Evolutionary conservation across 1,140 invertebrate genomes (phyloP), one percentile per base, ranked within the genome.

Genomic region (Stegodyphus mimosarum): DNA sequence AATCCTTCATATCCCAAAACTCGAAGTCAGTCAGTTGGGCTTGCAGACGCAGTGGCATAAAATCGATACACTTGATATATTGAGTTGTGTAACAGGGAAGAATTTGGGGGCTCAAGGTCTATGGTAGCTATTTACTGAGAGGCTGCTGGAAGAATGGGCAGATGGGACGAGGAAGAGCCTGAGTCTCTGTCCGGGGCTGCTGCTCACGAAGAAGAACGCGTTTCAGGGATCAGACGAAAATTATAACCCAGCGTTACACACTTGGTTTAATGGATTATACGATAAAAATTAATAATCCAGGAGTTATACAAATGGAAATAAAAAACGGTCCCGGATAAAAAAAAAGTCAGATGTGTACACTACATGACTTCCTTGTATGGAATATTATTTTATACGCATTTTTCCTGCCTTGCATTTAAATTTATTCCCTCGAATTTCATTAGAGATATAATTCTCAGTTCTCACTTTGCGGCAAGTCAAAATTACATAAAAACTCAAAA

Each of bases 81-180:
- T 78, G 76, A 78, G 76, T 78, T 78, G 69, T 78, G 76, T 78
- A 78, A 78, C 76, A 78, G 76, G n/a, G 69, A 78, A 78, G 76
- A 78, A 78, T 78, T 78, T 78, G 33, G 18, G 76, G 15, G 49
- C 18, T 49, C 6, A 11, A n/a, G 69, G 69, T n/a, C 76, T 51
- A 78, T 78, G 69, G 76, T 78, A 78, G 63, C 76, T 78, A 78
- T 78, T 78, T 78, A 78, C 50, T 49, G 63, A 50, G 51, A 67
- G 50, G 7, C 5, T 49, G 33, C 49, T 52, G 50, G 64, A 48
- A 13, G 48, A 67, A 48, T 33, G 33, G 33, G 33, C 33, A 33
- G 17, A 6, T 33, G 13, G 72, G 55, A 18, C 15, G 72, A 33
- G 3, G n/a, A 11, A 33, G 33, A n/a, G 9, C 18, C 48, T 15